Conservation (phyloP, 92 coral and sea anemone genomes). For the Phenganax stokvisi region DNA sequence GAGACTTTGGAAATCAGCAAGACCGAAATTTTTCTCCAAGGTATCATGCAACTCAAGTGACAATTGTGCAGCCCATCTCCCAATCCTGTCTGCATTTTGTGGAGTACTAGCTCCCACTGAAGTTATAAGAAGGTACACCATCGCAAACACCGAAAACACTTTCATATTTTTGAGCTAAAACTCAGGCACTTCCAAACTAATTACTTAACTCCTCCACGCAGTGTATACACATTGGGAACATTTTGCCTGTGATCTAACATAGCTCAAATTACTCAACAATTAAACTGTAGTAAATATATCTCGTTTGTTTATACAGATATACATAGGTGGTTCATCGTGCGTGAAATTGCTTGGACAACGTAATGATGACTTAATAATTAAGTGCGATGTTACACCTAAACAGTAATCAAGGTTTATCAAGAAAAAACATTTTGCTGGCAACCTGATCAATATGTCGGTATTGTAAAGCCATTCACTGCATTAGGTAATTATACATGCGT, state of each 20-base stretch:
- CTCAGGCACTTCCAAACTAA: not conserved
- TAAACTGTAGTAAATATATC: not conserved
- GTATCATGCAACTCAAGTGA: slow-evolving; percentile 22
- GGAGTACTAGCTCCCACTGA: not conserved
- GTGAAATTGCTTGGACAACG: too few species aligned
- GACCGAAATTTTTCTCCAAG: slow-evolving; percentile 43
- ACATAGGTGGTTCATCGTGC: too few species aligned
- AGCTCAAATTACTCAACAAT: not conserved
- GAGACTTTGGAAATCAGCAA: slow-evolving; percentile 42
- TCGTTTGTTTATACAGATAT: not conserved
- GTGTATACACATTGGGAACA: not conserved
- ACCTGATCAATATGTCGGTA: too few species aligned
- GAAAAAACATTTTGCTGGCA: too few species aligned
- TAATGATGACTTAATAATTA: too few species aligned
- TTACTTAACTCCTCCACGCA: not conserved
- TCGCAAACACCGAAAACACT: not conserved
- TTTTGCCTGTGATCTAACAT: not conserved
- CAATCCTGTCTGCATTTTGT: not conserved
- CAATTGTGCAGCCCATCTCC: slow-evolving; percentile 25
- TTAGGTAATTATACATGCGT: too few species aligned
- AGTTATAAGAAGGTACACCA: not conserved
- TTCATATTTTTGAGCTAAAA: not conserved
- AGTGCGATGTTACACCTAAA: too few species aligned
- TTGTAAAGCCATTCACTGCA: too few species aligned
- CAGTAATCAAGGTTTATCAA: too few species aligned